These are phyloP conservation scores for Hippolais icterina DNA, from an alignment of 2,113 vertebrate species.

Conservation along the genomic window DNA sequence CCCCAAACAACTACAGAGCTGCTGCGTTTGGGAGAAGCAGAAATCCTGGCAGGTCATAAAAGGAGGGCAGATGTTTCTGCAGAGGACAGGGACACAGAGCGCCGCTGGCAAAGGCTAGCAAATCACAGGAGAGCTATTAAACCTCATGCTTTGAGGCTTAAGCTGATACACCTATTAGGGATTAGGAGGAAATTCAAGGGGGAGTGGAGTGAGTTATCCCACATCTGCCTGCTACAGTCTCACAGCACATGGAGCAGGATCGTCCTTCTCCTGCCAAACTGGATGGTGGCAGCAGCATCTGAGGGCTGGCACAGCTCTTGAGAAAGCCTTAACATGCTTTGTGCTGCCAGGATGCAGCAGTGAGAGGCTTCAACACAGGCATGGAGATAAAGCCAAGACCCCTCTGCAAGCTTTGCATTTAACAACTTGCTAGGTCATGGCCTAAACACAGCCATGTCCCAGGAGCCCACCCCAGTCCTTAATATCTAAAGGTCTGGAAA, in stretches of 20 bases:
- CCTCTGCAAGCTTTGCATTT: not conserved
- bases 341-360: fast-evolving
- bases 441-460: not conserved
- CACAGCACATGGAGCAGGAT: fast-evolving
- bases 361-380: not conserved
- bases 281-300: not conserved
- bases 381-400: not conserved
- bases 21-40: not conserved
- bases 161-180: constrained; percentile 29
- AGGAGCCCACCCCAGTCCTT: not conserved
- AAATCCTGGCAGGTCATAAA: not conserved
- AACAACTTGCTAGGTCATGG: not conserved
- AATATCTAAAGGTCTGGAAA: not conserved
- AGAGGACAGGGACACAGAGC: not conserved
- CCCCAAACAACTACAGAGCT: not conserved
- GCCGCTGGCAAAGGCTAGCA: not conserved
- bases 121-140: constrained; percentile 41
- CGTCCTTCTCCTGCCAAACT: not conserved
- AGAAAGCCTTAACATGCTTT: not conserved
- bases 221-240: not conserved
- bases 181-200: constrained; percentile 32
- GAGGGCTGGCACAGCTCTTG: not conserved
- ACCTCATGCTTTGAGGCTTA: constrained; percentile 20
- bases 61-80: not conserved
- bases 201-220: not conserved